Conservation (phyloP, 2,888 invertebrate genomes). For the Callyntrura sp. region DNA sequence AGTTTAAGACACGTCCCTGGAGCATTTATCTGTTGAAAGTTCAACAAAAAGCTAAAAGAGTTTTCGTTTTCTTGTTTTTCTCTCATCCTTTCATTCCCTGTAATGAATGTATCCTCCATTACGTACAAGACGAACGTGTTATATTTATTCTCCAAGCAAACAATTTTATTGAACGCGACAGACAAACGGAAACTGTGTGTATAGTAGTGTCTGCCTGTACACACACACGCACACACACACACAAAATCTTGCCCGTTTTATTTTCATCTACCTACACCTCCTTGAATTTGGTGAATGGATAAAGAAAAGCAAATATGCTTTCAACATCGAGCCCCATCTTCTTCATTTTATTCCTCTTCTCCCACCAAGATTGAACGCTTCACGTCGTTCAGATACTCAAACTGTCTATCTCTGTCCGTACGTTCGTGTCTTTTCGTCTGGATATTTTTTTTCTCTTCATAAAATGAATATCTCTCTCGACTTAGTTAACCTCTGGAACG, state of each 20-base stretch:
- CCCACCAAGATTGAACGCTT: constrained; percentile 14
- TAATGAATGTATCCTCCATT: not conserved
- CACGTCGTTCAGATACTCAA: constrained; percentile 40
- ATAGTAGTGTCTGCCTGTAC: not conserved
- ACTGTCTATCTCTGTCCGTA: constrained; percentile 37
- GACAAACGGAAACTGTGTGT: constrained; percentile 6
- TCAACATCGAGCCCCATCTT: constrained; percentile 15
- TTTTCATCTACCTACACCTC: not conserved
- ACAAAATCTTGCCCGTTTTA: not conserved
- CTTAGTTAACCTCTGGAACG: constrained; percentile 11
- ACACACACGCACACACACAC: not conserved
- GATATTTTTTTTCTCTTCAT: not conserved
- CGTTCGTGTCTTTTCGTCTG: not conserved
- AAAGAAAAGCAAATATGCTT: constrained; percentile 42
- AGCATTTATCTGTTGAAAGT: constrained; percentile 58
- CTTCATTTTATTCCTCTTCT: constrained; percentile 1
- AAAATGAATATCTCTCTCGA: constrained; percentile 15
- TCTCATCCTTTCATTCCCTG: constrained; percentile 10
- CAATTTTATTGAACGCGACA: constrained; percentile 62
- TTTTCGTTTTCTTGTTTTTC: constrained; percentile 24
- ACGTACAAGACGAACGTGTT: not conserved
- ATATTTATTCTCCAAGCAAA: constrained; percentile 19
- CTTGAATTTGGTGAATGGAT: not conserved
- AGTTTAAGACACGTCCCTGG: constrained; percentile 54
- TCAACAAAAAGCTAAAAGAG: constrained; percentile 39